phyloP scores from a whole-genome alignment of 2,888 invertebrate genomes.

The Glyphotaelius pellucidus region DNA sequence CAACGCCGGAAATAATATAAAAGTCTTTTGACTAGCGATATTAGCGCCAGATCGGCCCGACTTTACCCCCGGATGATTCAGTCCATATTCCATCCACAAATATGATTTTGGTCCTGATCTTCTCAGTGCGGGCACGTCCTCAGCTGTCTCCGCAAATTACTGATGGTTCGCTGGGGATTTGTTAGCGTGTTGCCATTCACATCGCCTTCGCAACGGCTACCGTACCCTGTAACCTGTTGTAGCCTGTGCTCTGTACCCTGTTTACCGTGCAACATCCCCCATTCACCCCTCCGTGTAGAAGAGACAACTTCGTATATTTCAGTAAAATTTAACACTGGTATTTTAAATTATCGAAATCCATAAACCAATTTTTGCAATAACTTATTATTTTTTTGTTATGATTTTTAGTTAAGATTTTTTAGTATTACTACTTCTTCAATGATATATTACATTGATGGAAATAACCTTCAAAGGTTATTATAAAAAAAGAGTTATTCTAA shows the following conservation, averaged over 20 bases:
- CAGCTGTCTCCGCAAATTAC: conserved; percentile 63
- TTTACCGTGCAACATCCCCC: background rate
- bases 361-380: too few species aligned
- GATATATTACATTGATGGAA: too few species aligned
- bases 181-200: conserved; percentile 60
- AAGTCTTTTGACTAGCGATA: background rate
- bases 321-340: conserved; percentile 8
- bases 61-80: background rate
- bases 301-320: background rate
- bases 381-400: too few species aligned
- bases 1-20: background rate
- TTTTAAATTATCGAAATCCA: too few species aligned
- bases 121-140: conserved; percentile 38
- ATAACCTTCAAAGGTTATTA: too few species aligned
- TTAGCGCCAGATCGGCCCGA: background rate
- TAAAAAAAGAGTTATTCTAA: too few species aligned
- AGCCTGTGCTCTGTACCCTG: too few species aligned
- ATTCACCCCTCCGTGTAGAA: background rate
- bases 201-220: background rate
- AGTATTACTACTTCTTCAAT: too few species aligned
- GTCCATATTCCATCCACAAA: background rate
- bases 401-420: too few species aligned
- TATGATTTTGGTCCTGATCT: conserved; percentile 21
- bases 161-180: conserved; percentile 63
- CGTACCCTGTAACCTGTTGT: background rate